phyloP scores from a whole-genome alignment of 2,888 invertebrate species.

The Pharmacophagus antenor region DNA sequence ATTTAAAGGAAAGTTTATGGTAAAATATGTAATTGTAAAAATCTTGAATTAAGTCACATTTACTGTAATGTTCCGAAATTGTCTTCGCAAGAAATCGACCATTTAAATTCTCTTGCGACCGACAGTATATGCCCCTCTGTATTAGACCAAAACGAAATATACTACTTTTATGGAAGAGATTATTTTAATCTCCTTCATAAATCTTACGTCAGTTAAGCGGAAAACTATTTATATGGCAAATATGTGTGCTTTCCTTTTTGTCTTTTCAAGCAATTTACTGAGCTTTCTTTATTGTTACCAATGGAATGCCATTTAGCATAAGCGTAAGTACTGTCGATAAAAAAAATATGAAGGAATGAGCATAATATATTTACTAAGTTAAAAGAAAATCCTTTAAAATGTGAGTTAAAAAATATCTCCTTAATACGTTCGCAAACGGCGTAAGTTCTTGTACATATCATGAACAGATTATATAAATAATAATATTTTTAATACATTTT shows the following conservation, averaged over 20 bases:
- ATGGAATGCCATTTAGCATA: not conserved
- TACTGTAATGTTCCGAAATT: no score
- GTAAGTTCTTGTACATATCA: no score
- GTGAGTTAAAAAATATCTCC: no score
- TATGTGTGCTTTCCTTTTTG: not conserved
- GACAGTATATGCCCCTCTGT: not conserved
- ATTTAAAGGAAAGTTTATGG: no score
- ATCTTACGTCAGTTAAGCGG: slow-evolving; percentile 1
- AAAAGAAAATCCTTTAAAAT: no score
- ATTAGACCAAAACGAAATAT: not conserved
- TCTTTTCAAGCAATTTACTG: not conserved
- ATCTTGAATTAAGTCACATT: no score
- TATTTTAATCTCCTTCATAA: slow-evolving; percentile 13
- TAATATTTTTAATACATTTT: no score
- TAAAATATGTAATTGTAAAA: no score
- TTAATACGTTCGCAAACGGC: no score
- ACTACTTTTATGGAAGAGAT: slow-evolving; percentile 1
- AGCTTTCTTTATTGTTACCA: not conserved
- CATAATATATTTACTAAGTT: no score
- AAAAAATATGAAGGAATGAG: no score
- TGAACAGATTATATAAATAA: no score
- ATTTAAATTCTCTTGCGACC: not conserved
- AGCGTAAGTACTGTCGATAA: not conserved
- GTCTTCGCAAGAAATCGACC: not conserved
- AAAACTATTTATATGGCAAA: slow-evolving; percentile 2